Conservation (phyloP, 1,140 invertebrate genomes). For the Atta texana region DNA sequence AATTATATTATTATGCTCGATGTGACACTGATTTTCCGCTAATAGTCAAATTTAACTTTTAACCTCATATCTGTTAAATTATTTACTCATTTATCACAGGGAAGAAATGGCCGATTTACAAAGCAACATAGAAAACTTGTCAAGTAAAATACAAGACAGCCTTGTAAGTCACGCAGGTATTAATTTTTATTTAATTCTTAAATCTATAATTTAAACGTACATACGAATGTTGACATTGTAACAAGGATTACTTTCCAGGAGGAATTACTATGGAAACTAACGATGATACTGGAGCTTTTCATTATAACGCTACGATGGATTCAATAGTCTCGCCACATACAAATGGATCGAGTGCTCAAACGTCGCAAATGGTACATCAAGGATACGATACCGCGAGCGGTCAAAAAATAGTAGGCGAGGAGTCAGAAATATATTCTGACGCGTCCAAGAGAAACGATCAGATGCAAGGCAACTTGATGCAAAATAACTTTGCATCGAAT, state of each 20-base stretch:
- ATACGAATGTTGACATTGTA: neutral
- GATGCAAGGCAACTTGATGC: neutral
- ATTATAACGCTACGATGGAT: slow-evolving; percentile 60
- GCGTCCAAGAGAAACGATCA: slow-evolving; percentile 10
- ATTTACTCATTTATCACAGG: slow-evolving; percentile 77
- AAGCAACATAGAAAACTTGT: slow-evolving; percentile 86
- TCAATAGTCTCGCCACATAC: slow-evolving; percentile 50
- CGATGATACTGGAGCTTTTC: slow-evolving; percentile 25
- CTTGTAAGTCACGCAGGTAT: slow-evolving; percentile 80
- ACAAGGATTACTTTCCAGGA: slow-evolving; percentile 20
- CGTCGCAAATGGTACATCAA: slow-evolving; percentile 4
- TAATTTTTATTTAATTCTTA: slow-evolving; percentile 32
- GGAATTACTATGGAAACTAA: slow-evolving; percentile 36
- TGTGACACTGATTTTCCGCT: slow-evolving; percentile 35
- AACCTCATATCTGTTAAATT: slow-evolving; percentile 65
- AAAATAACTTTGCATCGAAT: slow-evolving; percentile 32
- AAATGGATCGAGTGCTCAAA: neutral
- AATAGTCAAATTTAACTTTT: slow-evolving; percentile 26
- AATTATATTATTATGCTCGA: slow-evolving; percentile 27
- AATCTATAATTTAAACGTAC: slow-evolving; percentile 13
- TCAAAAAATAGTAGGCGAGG: slow-evolving; percentile 2
- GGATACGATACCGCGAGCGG: neutral
- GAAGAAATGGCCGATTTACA: slow-evolving; percentile 87
- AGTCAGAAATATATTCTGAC: slow-evolving; percentile 12
- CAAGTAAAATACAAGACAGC: slow-evolving; percentile 84